Base-by-base conservation (phyloP, 2,888 invertebrate species). In the Nephrotoma flavescens region DNA sequence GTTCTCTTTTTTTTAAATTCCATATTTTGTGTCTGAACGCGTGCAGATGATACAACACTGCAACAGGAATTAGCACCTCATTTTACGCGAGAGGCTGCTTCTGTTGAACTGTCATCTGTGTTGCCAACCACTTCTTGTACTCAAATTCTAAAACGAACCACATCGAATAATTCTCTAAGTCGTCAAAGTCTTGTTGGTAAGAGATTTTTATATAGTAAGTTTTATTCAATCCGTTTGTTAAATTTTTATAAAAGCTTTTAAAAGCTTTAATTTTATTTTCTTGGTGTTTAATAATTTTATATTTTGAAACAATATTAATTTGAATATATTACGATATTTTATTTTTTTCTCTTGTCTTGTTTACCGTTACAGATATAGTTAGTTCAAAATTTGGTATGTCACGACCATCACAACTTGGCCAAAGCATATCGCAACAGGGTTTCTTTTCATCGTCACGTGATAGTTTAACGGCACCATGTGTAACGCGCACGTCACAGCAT, bases 351-450 rank as follows among this genome's bases (percentile, higher is more conserved):
- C 88, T 86, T 87, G 87, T 15, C 86, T 88, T 86, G 87, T 31
- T 1, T 88, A 47, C 88, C 88, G 57, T 90, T 91, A 3, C 92
- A 95, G 95, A 95, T 92, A 93, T 97, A 91, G 95, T 96, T 92
- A 95, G 95, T 91, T 95, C 95, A 92, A 95, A 96, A 92, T 94
- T 96, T 93, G 95, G 96, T 90, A 94, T 95, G 93, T 92, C 93
- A 91, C 93, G 93, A 92, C 93, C 91, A 89, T 47, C 45, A 89
- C 91, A 91, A 90, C 91, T 92, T 89, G 92, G 91, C 88, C 92
- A 92, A 89, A 91, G 92, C 89, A 90, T 91, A 88, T 91, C 92
- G 89, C 93, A 92, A 90, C 94, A 94, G 93, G 93, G 94, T 90
- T 95, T 94, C 92, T 94, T 95, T 90, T 94, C 94, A 89, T 93